phyloP scores from a whole-genome alignment of 2,888 invertebrate genomes.

The Desoria tigrina region DNA sequence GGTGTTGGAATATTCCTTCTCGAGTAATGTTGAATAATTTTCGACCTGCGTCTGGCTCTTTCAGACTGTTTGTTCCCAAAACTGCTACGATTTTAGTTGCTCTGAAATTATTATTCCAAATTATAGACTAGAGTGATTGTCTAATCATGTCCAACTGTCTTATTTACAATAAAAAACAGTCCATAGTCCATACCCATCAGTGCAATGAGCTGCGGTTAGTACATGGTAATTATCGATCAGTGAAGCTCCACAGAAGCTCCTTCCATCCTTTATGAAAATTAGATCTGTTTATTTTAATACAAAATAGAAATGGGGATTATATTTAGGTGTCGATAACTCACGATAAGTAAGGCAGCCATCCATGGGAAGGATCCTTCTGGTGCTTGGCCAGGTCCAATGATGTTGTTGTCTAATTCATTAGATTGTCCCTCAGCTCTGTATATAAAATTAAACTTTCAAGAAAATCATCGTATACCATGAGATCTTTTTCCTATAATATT shows the following conservation, averaged over 20 bases:
- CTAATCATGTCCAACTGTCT: too few species aligned
- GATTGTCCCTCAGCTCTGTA: constrained; percentile 34
- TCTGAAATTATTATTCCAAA: constrained; percentile 21
- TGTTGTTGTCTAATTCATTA: constrained; percentile 34
- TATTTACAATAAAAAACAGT: not conserved
- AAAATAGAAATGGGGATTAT: too few species aligned
- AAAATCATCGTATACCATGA: too few species aligned
- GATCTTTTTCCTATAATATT: not conserved
- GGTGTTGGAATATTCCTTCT: constrained; percentile 52
- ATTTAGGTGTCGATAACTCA: not conserved
- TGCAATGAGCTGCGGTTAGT: constrained; percentile 51
- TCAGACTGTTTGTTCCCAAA: constrained; percentile 50
- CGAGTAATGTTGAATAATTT: constrained; percentile 47
- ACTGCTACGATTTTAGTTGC: constrained; percentile 48
- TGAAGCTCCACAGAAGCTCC: constrained; percentile 43
- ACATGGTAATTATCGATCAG: constrained; percentile 38
- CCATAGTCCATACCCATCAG: constrained; percentile 41
- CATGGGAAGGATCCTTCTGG: constrained; percentile 51
- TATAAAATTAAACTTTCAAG: too few species aligned
- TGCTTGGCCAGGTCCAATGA: constrained; percentile 51
- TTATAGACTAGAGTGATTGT: too few species aligned
- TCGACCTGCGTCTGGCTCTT: constrained; percentile 42
- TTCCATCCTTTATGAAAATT: constrained; percentile 17
- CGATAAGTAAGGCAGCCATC: constrained; percentile 53
- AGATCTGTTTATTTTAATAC: too few species aligned